Percentiles rank a stretch among this genome's conserved stretches.
Conservation (phyloP, 23 tunicate genomes). For the Aplidium turbinatum region DNA sequence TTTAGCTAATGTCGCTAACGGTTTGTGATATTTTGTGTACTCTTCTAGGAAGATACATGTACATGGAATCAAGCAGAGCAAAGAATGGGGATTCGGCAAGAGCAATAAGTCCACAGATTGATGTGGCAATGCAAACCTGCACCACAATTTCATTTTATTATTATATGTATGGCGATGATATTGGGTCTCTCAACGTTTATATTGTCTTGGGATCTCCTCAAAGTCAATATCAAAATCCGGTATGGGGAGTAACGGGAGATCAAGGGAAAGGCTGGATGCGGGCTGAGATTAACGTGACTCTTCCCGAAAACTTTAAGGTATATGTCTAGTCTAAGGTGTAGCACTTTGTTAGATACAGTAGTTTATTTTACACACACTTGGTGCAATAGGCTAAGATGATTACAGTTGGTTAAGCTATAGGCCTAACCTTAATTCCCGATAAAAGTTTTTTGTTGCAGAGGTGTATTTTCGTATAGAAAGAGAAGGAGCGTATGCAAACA, state of each 20-base stretch:
- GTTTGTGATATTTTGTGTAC: too few relatives aligned
- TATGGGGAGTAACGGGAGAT: slow-evolving; percentile 67
- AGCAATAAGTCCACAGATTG: slow-evolving; percentile 6
- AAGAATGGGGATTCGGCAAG: slow-evolving; percentile 55
- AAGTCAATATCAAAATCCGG: slow-evolving; percentile 48
- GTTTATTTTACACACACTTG: too few relatives aligned
- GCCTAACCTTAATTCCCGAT: too few relatives aligned
- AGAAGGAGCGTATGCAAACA: too few relatives aligned
- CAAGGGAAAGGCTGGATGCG: slow-evolving; percentile 60
- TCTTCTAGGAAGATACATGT: slow-evolving; percentile 56
- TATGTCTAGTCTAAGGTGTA: too few relatives aligned
- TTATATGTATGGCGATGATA: slow-evolving; percentile 68
- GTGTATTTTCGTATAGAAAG: too few relatives aligned
- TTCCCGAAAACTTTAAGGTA: slow-evolving; percentile 57
- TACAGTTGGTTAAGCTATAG: too few relatives aligned
- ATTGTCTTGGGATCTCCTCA: slow-evolving; percentile 31
- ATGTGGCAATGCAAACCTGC: slow-evolving; percentile 28
- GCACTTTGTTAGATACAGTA: too few relatives aligned
- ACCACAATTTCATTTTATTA: slow-evolving; percentile 54
- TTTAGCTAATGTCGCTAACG: too few relatives aligned
- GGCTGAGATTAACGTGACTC: slow-evolving; percentile 50
- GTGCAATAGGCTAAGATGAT: neutral
- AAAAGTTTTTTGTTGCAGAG: too few relatives aligned
- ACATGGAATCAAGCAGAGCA: slow-evolving; percentile 50
- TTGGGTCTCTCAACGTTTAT: slow-evolving; percentile 68